Conservation (phyloP, 1,140 invertebrate genomes). For the Meloidogyne floridensis region DNA sequence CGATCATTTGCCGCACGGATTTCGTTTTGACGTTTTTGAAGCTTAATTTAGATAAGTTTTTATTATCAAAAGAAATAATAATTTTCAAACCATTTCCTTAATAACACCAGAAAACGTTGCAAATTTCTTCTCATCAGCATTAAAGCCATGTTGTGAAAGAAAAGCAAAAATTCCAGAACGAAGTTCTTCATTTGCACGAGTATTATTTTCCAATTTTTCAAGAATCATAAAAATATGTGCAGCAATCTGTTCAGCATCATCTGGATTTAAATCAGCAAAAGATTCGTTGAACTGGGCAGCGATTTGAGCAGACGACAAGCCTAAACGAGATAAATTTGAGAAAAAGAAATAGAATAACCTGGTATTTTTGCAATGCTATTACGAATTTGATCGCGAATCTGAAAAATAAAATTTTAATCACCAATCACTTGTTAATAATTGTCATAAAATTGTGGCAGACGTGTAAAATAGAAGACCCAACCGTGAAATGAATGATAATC, state of each 20-base stretch:
- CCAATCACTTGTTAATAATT: background rate
- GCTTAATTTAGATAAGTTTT: background rate
- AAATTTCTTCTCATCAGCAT: conserved; percentile 10
- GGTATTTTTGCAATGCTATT: conserved; percentile 1
- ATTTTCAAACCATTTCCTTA: conserved; percentile 8
- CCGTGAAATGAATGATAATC: no score
- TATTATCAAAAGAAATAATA: background rate
- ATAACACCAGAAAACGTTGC: background rate
- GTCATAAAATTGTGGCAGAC: no score
- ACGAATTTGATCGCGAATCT: conserved; percentile 8
- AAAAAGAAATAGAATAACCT: background rate
- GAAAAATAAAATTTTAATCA: background rate
- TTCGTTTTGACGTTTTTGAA: conserved; percentile 17
- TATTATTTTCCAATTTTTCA: conserved; percentile 17
- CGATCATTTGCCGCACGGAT: conserved; percentile 18
- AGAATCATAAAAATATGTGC: conserved; percentile 23
- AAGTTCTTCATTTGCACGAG: background rate
- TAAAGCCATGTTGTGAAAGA: conserved; percentile 13
- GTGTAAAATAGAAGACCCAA: no score
- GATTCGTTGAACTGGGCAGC: conserved; percentile 2
- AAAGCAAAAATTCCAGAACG: conserved; percentile 16
- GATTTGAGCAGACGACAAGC: background rate
- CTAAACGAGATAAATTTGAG: background rate
- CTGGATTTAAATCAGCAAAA: background rate
- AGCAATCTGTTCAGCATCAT: conserved; percentile 25